phyloP scores from a whole-genome alignment of 2,113 vertebrate genomes.

The Anthoscopus minutus region DNA sequence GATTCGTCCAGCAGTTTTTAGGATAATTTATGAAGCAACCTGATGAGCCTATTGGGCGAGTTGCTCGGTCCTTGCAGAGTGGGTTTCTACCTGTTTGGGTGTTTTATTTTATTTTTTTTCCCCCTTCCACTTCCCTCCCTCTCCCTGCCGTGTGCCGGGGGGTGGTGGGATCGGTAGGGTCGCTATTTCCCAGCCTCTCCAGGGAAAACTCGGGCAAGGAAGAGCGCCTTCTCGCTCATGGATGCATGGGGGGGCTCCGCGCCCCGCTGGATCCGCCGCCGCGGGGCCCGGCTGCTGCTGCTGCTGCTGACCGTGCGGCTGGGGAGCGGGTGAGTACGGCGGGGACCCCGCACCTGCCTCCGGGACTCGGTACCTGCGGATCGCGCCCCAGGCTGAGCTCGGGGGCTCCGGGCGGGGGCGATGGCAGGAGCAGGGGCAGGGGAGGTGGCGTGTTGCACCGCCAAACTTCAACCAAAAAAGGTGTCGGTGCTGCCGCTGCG shows the following conservation, averaged over 20 bases:
- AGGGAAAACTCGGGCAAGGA: background rate
- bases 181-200: background rate
- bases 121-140: background rate
- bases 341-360: background rate
- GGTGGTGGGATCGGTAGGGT: background rate
- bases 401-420: background rate
- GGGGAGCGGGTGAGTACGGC: conserved; percentile 70
- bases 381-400: background rate
- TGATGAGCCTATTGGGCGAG: conserved; percentile 62
- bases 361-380: background rate
- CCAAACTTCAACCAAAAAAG: background rate
- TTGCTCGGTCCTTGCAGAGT: background rate
- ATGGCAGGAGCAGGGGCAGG: background rate
- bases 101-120: background rate
- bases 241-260: conserved; percentile 35
- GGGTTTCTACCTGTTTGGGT: conserved; percentile 68
- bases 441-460: background rate
- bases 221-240: conserved; percentile 26
- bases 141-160: background rate
- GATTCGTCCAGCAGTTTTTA: conserved; percentile 60
- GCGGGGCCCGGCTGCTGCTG: conserved; percentile 61
- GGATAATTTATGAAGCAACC: conserved; percentile 64
- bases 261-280: conserved; percentile 52
- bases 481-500: background rate
- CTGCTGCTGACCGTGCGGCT: conserved; percentile 66